These are phyloP conservation scores for Chaunax sp. DNA, from an alignment of 2,797 vertebrate genomes.

Conservation along the genomic window DNA sequence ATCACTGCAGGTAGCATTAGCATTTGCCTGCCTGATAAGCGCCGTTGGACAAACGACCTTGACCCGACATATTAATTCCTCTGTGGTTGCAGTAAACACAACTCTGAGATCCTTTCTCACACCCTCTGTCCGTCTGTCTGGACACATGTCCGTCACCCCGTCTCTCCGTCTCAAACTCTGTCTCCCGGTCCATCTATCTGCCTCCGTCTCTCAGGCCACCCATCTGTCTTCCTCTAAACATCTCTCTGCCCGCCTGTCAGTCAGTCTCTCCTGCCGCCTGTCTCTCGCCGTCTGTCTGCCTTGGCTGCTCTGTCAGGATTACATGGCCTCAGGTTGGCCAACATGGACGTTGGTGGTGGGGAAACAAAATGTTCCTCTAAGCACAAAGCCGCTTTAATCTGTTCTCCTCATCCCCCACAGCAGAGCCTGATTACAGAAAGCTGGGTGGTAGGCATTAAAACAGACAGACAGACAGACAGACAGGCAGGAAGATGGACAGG, in stretches of 20 bases:
- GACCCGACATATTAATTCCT: too few relatives aligned
- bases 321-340: constrained; percentile 77
- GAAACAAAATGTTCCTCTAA: constrained; percentile 82
- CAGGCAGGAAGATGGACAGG: constrained; percentile 5
- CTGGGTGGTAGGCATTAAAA: constrained; percentile 39
- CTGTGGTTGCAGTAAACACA: too few relatives aligned
- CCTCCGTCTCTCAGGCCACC: constrained; percentile 18
- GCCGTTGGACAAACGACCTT: too few relatives aligned
- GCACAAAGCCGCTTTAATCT: constrained; percentile 79
- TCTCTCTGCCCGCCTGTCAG: constrained; percentile 17
- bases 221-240: not conserved
- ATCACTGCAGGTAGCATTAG: too few relatives aligned
- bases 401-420: constrained; percentile 53
- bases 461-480: constrained; percentile 25
- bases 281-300: constrained; percentile 15
- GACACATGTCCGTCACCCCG: constrained; percentile 4
- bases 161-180: constrained; percentile 22
- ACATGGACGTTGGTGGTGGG: constrained; percentile 72
- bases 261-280: not conserved
- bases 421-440: constrained; percentile 72
- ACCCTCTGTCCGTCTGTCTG: constrained; percentile 42
- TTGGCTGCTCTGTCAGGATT: constrained; percentile 67
- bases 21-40: too few relatives aligned
- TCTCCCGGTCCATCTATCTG: constrained; percentile 16
- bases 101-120: too few relatives aligned